phyloP scores from a whole-genome alignment of 2,888 invertebrate species.

The Eupithecia subfuscata region DNA sequence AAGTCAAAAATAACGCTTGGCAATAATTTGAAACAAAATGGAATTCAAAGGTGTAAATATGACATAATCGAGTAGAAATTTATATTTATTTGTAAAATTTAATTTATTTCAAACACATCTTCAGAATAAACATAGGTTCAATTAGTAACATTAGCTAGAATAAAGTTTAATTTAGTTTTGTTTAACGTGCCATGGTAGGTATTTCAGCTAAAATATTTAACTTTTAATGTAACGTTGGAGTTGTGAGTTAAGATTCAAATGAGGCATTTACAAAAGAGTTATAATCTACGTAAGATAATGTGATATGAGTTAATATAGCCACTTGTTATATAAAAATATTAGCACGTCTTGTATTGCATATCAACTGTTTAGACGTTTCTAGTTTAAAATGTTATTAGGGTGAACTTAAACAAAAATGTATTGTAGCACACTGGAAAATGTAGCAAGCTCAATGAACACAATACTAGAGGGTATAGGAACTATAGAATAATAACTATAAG shows the following conservation, averaged over 20 bases:
- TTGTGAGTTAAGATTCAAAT: conserved; percentile 80
- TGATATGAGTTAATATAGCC: conserved; percentile 78
- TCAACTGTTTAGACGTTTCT: conserved; percentile 73
- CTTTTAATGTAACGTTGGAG: conserved; percentile 70
- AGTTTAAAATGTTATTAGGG: conserved; percentile 47
- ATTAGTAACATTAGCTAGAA: conserved; percentile 40
- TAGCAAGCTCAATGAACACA: neutral
- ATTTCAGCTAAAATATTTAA: conserved; percentile 59
- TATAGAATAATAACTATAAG: neutral
- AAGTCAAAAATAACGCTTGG: conserved; percentile 76
- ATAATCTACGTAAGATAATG: conserved; percentile 82
- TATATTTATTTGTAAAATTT: conserved; percentile 18
- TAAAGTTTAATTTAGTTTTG: conserved; percentile 57
- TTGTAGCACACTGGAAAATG: neutral
- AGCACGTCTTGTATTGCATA: conserved; percentile 82
- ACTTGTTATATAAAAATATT: conserved; percentile 77
- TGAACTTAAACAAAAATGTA: neutral
- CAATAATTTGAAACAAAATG: conserved; percentile 71
- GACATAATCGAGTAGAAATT: conserved; percentile 6
- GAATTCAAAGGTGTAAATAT: conserved; percentile 52
- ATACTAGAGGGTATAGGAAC: neutral
- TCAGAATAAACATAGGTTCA: conserved; percentile 31
- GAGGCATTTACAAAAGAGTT: conserved; percentile 70
- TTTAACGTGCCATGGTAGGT: conserved; percentile 77
- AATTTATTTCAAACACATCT: conserved; percentile 34